Percentiles rank a stretch among this genome's conserved stretches.
These are phyloP conservation scores for Physocephala rufipes DNA, from an alignment of 2,888 invertebrate species.

Conservation along the genomic window DNA sequence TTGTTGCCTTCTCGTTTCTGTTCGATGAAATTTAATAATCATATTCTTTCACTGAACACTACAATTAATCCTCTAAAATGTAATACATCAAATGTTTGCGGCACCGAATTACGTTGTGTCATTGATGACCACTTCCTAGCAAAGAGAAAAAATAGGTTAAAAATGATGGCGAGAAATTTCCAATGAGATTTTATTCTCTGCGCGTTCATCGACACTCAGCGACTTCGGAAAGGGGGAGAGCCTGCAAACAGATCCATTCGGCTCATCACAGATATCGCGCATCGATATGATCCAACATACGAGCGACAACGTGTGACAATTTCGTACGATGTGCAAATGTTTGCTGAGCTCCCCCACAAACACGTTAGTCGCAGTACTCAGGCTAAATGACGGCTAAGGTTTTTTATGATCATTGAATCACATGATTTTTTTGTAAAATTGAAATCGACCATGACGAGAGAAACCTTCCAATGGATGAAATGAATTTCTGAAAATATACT, in stretches of 20 bases:
- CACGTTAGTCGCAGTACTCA: too few relatives aligned
- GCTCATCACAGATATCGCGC: too few relatives aligned
- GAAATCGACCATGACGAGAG: too few relatives aligned
- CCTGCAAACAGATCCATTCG: not conserved
- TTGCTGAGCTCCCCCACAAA: too few relatives aligned
- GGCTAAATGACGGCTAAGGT: too few relatives aligned
- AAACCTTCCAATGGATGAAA: too few relatives aligned
- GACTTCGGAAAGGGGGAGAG: too few relatives aligned
- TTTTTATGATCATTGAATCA: too few relatives aligned
- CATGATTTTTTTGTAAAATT: too few relatives aligned
- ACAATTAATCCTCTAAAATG: not conserved
- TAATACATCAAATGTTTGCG: not conserved
- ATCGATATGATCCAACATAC: not conserved
- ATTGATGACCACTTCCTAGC: slow-evolving; percentile 29
- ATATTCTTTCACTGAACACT: not conserved
- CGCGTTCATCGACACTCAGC: too few relatives aligned
- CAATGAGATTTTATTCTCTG: not conserved
- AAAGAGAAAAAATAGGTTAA: slow-evolving; percentile 45
- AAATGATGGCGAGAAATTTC: not conserved
- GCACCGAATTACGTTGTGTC: not conserved
- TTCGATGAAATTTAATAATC: not conserved
- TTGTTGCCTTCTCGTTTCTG: not conserved
- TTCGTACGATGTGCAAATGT: too few relatives aligned
- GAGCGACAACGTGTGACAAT: not conserved
- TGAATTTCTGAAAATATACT: too few relatives aligned